phyloP scores from a whole-genome alignment of 2,113 vertebrate species.

The Gavia stellata region DNA sequence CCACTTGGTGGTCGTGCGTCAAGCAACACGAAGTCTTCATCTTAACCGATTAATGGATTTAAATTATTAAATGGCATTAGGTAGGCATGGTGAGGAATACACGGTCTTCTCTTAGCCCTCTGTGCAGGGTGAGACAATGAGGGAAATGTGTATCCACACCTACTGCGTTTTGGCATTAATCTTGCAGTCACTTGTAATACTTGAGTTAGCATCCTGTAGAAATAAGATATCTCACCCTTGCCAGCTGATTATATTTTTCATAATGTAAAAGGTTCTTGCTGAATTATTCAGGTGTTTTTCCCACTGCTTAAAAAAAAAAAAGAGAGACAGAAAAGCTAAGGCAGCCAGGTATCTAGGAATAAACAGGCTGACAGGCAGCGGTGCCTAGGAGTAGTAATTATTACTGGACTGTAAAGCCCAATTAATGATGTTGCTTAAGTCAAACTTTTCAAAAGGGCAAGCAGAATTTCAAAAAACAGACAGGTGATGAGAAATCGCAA shows the following conservation, averaged over 20 bases:
- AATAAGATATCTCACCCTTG: slow-evolving; percentile 47
- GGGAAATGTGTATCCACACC: neutral
- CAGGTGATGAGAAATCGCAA: neutral
- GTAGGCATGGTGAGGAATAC: neutral
- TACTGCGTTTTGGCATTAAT: neutral
- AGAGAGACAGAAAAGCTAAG: neutral
- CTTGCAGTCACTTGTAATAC: slow-evolving; percentile 46
- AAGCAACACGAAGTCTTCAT: neutral
- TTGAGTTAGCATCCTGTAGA: slow-evolving; percentile 29
- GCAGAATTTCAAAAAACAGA: neutral
- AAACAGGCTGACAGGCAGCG: neutral
- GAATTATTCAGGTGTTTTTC: slow-evolving; percentile 59
- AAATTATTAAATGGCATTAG: slow-evolving; percentile 28
- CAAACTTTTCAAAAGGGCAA: neutral
- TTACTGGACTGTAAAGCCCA: neutral
- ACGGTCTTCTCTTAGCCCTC: neutral
- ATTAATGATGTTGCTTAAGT: neutral
- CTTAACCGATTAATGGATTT: slow-evolving; percentile 41
- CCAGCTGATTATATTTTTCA: slow-evolving; percentile 63
- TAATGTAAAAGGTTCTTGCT: slow-evolving; percentile 56
- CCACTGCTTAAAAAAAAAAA: neutral
- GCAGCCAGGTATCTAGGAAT: neutral
- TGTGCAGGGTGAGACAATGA: neutral
- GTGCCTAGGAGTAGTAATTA: neutral
- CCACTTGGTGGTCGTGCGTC: neutral